A percentile compares a stretch with the other conserved stretches of the same genome.
Conservation (phyloP, 1,140 invertebrate genomes). For the Drosophila ercepeae region DNA sequence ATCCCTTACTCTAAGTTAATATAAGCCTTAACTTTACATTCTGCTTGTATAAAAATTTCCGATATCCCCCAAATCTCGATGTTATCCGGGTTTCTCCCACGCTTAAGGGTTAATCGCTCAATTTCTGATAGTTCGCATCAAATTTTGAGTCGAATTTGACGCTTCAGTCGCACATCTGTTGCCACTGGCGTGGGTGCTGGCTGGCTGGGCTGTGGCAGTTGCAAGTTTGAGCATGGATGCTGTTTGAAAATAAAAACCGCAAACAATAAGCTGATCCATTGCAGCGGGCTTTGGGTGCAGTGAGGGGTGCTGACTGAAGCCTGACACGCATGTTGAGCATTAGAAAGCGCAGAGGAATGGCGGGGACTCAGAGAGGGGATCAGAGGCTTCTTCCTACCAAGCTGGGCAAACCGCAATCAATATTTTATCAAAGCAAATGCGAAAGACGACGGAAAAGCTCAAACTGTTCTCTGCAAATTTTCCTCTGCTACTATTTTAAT, state of each 20-base stretch:
- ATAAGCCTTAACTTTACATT: neutral
- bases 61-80: neutral
- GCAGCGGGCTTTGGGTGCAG: neutral
- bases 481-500: constrained; percentile 18
- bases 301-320: constrained; percentile 3
- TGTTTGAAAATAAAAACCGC: constrained; percentile 45
- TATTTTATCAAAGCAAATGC: constrained; percentile 71
- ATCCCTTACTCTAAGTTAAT: too few species aligned
- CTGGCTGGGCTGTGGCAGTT: neutral
- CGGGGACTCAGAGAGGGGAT: neutral
- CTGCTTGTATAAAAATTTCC: neutral
- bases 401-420: constrained; percentile 68
- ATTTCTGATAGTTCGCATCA: constrained; percentile 53
- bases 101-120: constrained; percentile 35
- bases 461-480: constrained; percentile 44
- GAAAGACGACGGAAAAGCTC: constrained; percentile 40
- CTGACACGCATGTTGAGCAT: constrained; percentile 72
- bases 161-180: constrained; percentile 26
- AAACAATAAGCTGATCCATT: constrained; percentile 61
- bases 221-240: constrained; percentile 5
- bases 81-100: neutral
- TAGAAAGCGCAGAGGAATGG: constrained; percentile 27
- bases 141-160: constrained; percentile 47
- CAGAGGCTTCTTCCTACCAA: neutral
- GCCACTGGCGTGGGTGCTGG: too few species aligned